Conservation (phyloP, 2,797 vertebrate species). For the Microctenopoma lineatum region DNA sequence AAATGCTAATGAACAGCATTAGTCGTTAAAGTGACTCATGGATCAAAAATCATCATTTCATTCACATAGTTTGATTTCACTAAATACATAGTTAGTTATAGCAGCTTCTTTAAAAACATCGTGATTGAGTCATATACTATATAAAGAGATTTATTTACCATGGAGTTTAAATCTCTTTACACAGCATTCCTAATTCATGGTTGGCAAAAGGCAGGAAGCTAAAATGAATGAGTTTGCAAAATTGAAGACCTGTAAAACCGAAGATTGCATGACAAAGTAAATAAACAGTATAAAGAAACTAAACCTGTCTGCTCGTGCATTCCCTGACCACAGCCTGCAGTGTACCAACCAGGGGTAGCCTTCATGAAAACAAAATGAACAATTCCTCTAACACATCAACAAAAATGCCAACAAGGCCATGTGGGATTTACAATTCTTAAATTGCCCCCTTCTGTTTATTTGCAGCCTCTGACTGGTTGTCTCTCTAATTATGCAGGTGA, state of each 20-base stretch:
- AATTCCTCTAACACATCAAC: constrained; percentile 79
- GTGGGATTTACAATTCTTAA: constrained; percentile 74
- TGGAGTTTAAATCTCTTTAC: neutral
- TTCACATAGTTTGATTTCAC: constrained; percentile 4
- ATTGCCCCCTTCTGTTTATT: constrained; percentile 74
- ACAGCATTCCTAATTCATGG: constrained; percentile 33
- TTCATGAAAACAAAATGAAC: constrained; percentile 74
- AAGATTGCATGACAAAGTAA: constrained; percentile 59
- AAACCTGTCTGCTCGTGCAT: constrained; percentile 69
- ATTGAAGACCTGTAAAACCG: constrained; percentile 40
- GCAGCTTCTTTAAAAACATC: neutral
- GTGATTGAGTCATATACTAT: neutral
- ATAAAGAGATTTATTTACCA: neutral
- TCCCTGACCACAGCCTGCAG: constrained; percentile 60
- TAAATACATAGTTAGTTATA: neutral
- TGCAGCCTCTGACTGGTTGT: constrained; percentile 68
- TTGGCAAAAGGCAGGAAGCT: constrained; percentile 43
- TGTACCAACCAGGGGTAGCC: constrained; percentile 74
- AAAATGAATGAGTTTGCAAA: constrained; percentile 40
- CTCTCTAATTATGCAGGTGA: constrained; percentile 80
- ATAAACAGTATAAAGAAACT: constrained; percentile 61
- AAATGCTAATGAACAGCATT: neutral
- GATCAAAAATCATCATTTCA: constrained; percentile 9
- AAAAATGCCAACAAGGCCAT: constrained; percentile 71
- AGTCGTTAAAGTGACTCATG: neutral